Percentiles rank a stretch among this genome's conserved stretches.
phyloP scores from a whole-genome alignment of 1,140 invertebrate species.

The Heliconius congener region DNA sequence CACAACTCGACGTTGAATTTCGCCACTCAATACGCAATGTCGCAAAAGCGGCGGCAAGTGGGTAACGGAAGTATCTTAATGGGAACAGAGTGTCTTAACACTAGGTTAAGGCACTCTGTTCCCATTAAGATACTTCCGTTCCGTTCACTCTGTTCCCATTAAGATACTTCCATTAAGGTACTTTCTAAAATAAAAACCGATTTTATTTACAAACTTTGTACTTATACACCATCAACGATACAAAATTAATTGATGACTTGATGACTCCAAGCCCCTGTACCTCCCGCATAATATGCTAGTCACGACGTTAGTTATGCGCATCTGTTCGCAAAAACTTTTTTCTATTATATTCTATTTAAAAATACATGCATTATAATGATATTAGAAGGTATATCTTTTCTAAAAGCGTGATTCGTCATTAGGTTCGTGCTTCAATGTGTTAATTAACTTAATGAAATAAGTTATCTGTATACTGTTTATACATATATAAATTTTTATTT shows the following conservation, averaged over 20 bases:
- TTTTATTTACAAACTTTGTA: neutral
- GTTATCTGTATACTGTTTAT: too few relatives aligned
- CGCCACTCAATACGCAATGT: too few relatives aligned
- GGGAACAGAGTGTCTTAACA: too few relatives aligned
- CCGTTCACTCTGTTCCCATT: too few relatives aligned
- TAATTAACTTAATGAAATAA: neutral
- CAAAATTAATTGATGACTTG: neutral
- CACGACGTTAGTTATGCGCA: constrained; percentile 45
- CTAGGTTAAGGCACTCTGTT: too few relatives aligned
- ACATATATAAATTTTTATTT: too few relatives aligned
- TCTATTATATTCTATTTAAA: neutral
- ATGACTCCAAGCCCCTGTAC: neutral
- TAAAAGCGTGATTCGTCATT: neutral
- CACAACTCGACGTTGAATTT: too few relatives aligned
- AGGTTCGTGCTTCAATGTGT: neutral
- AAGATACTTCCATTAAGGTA: too few relatives aligned
- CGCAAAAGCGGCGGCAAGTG: too few relatives aligned
- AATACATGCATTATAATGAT: neutral
- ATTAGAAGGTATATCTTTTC: neutral
- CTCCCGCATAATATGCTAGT: constrained; percentile 49
- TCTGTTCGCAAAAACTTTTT: constrained; percentile 43
- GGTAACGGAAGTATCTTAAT: too few relatives aligned
- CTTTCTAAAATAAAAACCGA: neutral
- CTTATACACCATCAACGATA: neutral
- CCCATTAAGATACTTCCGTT: too few relatives aligned